phyloP scores from a whole-genome alignment of 53 echinoderm and acorn worm genomes.

The Mesocentrotus franciscanus region DNA sequence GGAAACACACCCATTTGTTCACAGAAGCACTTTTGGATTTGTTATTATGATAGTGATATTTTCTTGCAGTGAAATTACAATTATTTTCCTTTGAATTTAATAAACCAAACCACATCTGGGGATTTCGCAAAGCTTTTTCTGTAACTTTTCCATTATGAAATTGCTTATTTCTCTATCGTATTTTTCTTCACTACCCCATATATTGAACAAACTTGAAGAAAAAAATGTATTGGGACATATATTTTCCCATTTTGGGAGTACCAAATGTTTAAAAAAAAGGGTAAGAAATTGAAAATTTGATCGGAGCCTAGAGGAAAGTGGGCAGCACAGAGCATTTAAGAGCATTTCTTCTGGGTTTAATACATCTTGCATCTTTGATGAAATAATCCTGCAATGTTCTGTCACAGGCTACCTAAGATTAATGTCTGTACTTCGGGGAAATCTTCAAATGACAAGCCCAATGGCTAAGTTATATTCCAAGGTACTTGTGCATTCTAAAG shows the following conservation, averaged over 20 bases:
- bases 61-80: too few species aligned
- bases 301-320: background rate
- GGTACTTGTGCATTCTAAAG: background rate
- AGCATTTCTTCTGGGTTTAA: conserved; percentile 9
- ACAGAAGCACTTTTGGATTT: too few species aligned
- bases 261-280: background rate
- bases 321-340: background rate
- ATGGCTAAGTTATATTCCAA: background rate
- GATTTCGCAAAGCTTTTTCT: too few species aligned
- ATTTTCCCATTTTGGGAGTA: background rate
- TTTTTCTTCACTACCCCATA: too few species aligned
- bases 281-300: background rate
- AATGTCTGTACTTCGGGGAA: conserved; percentile 15
- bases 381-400: conserved; percentile 1
- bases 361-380: background rate
- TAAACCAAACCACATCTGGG: too few species aligned
- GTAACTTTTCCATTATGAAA: too few species aligned
- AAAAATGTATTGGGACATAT: too few species aligned
- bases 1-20: too few species aligned
- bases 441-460: conserved; percentile 11
- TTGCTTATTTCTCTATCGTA: too few species aligned
- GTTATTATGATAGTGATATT: too few species aligned
- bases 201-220: too few species aligned
- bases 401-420: background rate
- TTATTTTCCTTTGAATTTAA: too few species aligned